These are phyloP conservation scores for Bicyclus anynana DNA, from an alignment of 1,140 invertebrate species.

Conservation along the genomic window DNA sequence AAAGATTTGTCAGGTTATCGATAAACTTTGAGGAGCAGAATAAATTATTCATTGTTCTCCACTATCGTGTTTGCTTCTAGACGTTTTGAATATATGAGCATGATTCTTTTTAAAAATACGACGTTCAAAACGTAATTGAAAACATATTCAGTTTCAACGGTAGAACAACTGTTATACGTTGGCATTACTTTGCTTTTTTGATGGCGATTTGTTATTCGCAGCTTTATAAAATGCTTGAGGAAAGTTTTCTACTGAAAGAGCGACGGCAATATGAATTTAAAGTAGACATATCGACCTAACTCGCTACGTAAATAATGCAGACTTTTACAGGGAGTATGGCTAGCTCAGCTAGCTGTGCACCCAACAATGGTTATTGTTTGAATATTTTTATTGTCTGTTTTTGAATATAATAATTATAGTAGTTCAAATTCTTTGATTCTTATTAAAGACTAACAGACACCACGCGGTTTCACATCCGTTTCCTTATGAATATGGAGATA, in stretches of 20 bases:
- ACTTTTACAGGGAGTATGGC: neutral
- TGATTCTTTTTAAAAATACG: neutral
- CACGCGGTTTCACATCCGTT: no score
- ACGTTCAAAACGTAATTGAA: conserved; percentile 7
- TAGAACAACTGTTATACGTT: neutral
- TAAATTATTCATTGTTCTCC: no score
- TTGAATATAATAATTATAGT: no score
- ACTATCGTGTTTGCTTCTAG: no score
- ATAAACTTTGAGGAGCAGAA: no score
- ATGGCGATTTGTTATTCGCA: conserved; percentile 5
- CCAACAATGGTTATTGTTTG: no score
- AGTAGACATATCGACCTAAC: neutral
- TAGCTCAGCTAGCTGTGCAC: no score
- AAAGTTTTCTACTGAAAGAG: neutral
- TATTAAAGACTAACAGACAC: no score
- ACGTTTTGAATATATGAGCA: neutral
- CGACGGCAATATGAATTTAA: neutral
- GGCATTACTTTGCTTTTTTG: conserved; percentile 1
- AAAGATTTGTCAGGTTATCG: no score
- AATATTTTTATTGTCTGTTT: no score
- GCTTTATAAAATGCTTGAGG: neutral
- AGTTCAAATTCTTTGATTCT: no score
- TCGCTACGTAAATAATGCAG: neutral
- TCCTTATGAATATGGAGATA: no score
- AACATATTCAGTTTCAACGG: conserved; percentile 5